phyloP scores from a whole-genome alignment of 1,140 invertebrate species.

The Danaus melanippus region DNA sequence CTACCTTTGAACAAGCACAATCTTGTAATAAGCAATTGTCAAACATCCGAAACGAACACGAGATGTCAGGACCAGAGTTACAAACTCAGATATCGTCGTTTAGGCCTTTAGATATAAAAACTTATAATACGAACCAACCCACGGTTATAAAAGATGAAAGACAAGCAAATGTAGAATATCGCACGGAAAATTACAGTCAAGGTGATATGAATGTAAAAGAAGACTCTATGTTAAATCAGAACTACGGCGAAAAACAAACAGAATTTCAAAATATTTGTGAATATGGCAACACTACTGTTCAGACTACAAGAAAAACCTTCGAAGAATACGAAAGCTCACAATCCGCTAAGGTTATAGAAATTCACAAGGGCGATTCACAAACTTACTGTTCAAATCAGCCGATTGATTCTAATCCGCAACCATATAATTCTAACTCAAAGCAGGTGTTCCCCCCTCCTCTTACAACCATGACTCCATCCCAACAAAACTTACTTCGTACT shows the following conservation, averaged over 20 bases:
- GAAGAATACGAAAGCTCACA: constrained; percentile 77
- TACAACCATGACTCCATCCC: constrained; percentile 51
- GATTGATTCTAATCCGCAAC: constrained; percentile 51
- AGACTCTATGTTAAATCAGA: constrained; percentile 55
- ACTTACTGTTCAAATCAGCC: constrained; percentile 53
- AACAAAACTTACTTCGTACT: constrained; percentile 52
- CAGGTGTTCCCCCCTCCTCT: constrained; percentile 55
- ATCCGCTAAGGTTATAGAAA: constrained; percentile 75
- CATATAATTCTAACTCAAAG: constrained; percentile 45
- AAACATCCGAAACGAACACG: constrained; percentile 9
- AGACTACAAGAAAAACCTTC: constrained; percentile 74
- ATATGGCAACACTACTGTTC: constrained; percentile 72
- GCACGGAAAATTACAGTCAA: constrained; percentile 51
- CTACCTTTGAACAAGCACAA: constrained; percentile 29
- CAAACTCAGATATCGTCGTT: constrained; percentile 24
- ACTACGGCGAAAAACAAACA: constrained; percentile 57
- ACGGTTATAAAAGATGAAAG: constrained; percentile 45
- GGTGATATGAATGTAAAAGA: constrained; percentile 55
- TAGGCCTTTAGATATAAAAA: background rate
- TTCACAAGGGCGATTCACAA: constrained; percentile 67
- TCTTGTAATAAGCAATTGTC: constrained; percentile 1
- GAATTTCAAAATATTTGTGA: constrained; percentile 66
- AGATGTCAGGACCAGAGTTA: constrained; percentile 7
- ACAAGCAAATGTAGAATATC: constrained; percentile 50
- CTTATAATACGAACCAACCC: constrained; percentile 34